Evolutionary conservation across 1,140 invertebrate species (phyloP), one percentile per base, ranked within the genome.

Genomic region (Papilio helenus): DNA sequence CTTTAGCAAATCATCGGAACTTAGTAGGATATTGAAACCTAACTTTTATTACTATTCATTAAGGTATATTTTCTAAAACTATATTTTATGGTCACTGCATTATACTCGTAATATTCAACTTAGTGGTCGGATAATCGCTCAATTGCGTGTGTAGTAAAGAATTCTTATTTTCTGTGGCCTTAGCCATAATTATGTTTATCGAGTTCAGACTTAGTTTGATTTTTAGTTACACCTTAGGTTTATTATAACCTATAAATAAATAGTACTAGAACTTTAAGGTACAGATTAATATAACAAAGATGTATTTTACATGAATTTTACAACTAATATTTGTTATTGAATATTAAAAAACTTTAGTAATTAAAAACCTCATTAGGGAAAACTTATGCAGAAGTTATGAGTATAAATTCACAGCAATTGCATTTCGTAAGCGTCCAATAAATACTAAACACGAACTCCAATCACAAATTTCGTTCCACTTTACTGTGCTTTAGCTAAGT

Each of bases 131-230:
- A 81, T 89, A 89, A 88, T 88, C 82, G 84, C 76, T 68, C 65
- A 81, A 84, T 88, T 81, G 87, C 89, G 89, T 88, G 89, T 61
- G 74, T 74, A 23, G 58, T 61, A 81, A 82, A 80, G 71, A 79
- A 58, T 72, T 80, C 73, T 82, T 84, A 84, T 89, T 86, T 82
- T 79, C 76, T 85, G 81, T 71, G 83, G 82, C 84, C 84, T 87
- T 85, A 80, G 81, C 84, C 83, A 86, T 86, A 89, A 89, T 88
- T 87, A 86, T 85, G 85, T 90, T 88, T 87, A 88, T 87, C 84
- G 86, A 72, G 79, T 68, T 29, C 49, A 68, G 79, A 79, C 76
- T 79, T 5, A 5, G 9, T 74, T 74, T 12, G 72, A 74, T 49
- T 73, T 49, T 42, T 44, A 49, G 23, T 44, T 68, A n/a, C n/a